phyloP scores from a whole-genome alignment of 2,113 vertebrate species.

The Forbesichthys papilliferus region DNA sequence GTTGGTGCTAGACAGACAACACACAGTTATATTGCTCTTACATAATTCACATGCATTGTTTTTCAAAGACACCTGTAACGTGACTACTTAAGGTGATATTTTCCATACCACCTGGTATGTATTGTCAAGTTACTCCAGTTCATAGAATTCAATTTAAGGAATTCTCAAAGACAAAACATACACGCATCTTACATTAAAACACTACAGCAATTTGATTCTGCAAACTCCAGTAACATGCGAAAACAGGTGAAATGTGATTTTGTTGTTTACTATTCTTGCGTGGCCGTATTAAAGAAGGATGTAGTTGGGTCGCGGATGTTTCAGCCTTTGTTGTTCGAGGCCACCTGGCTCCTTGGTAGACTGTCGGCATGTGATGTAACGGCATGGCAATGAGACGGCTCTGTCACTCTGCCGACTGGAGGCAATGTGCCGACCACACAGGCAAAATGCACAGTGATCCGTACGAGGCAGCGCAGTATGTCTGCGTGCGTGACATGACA shows the following conservation, averaged over 20 bases:
- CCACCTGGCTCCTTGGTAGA: slow-evolving; percentile 67
- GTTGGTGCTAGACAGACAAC: too few species aligned
- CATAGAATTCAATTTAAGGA: too few species aligned
- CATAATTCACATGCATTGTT: too few species aligned
- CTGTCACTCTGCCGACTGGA: slow-evolving; percentile 56
- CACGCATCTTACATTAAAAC: neutral
- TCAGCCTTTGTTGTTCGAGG: slow-evolving; percentile 36
- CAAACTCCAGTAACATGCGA: too few species aligned
- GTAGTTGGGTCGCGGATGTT: slow-evolving; percentile 1
- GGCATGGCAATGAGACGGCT: slow-evolving; percentile 60
- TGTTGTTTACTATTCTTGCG: slow-evolving; percentile 6
- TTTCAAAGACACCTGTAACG: too few species aligned
- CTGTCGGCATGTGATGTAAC: slow-evolving; percentile 69
- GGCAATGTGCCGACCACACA: slow-evolving; percentile 44
- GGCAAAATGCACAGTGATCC: slow-evolving; percentile 50
- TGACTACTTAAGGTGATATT: too few species aligned
- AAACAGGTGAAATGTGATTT: neutral
- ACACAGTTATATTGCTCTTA: too few species aligned
- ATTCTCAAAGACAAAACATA: too few species aligned
- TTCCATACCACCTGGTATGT: too few species aligned
- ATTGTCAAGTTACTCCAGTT: too few species aligned
- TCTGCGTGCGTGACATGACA: slow-evolving; percentile 6
- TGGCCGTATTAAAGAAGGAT: slow-evolving; percentile 13
- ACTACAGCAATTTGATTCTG: neutral
- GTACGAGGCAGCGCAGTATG: slow-evolving; percentile 9